phyloP scores from a whole-genome alignment of 37 sponge, comb jelly and placozoan species.

The Spongilla lacustris region DNA sequence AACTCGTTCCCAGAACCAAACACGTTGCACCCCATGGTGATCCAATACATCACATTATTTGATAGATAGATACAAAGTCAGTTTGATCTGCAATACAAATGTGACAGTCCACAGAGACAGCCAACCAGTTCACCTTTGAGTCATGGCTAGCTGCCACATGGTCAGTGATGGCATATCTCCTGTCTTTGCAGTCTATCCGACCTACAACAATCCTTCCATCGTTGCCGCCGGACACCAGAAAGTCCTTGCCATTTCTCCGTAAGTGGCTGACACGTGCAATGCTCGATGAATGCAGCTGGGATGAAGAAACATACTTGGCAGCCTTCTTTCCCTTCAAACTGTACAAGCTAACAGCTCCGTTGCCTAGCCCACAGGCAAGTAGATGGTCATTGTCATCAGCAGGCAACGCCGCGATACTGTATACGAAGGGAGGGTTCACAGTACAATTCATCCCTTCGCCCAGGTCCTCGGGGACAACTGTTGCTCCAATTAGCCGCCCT shows the following conservation, averaged over 20 bases:
- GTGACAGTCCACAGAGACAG: neutral
- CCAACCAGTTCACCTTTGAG: slow-evolving; percentile 53
- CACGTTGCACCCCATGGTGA: too few relatives aligned
- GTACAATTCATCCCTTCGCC: neutral
- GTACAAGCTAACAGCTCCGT: slow-evolving; percentile 55
- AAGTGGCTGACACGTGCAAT: slow-evolving; percentile 1
- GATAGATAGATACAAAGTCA: slow-evolving; percentile 21
- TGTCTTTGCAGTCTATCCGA: slow-evolving; percentile 2
- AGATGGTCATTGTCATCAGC: neutral
- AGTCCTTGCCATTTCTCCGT: neutral
- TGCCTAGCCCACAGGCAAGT: slow-evolving; percentile 62
- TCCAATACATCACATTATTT: neutral
- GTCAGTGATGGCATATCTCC: neutral
- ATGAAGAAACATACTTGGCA: neutral
- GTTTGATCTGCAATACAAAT: slow-evolving; percentile 41
- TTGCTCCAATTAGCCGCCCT: slow-evolving; percentile 16
- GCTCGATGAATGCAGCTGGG: slow-evolving; percentile 1
- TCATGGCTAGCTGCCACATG: neutral
- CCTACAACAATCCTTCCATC: slow-evolving; percentile 47
- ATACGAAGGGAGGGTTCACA: slow-evolving; percentile 81
- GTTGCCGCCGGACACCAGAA: slow-evolving; percentile 71
- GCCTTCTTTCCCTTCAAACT: neutral
- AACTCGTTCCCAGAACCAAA: too few relatives aligned
- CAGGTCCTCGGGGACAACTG: neutral
- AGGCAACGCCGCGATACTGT: slow-evolving; percentile 14